phyloP scores from a whole-genome alignment of 1,140 invertebrate species.

The Sycobia sp. region DNA sequence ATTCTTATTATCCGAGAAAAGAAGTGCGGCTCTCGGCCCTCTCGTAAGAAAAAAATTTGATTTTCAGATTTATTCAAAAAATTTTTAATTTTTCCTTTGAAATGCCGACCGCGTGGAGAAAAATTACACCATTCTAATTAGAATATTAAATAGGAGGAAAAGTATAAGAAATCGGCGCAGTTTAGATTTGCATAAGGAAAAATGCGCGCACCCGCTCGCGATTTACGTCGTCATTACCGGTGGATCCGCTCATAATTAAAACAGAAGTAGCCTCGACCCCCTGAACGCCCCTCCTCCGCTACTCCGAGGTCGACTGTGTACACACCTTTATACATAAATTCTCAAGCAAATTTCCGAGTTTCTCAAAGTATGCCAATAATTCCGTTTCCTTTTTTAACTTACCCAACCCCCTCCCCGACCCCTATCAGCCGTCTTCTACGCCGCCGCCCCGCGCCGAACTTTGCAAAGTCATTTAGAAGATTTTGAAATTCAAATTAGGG shows the following conservation, averaged over 20 bases:
- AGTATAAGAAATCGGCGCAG: too few species aligned
- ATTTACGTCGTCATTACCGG: background rate
- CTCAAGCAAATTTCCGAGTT: conserved; percentile 13
- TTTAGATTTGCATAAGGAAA: too few species aligned
- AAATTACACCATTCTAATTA: too few species aligned
- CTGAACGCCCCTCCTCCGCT: too few species aligned
- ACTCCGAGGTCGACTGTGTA: background rate
- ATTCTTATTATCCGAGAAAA: too few species aligned
- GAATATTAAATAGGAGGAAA: too few species aligned
- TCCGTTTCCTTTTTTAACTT: background rate
- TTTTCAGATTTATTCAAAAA: too few species aligned
- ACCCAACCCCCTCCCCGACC: background rate
- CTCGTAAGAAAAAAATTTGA: too few species aligned
- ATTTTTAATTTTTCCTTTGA: too few species aligned
- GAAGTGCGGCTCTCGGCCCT: too few species aligned
- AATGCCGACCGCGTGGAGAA: too few species aligned
- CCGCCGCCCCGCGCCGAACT: background rate
- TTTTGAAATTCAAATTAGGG: conserved; percentile 33
- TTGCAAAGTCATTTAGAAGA: conserved; percentile 29
- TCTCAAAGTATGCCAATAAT: conserved; percentile 31
- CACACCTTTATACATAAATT: conserved; percentile 10
- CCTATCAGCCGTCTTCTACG: background rate
- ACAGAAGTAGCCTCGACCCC: background rate
- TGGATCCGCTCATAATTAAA: background rate
- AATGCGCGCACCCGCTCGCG: background rate